These are phyloP conservation scores for Drosophila meridionalis DNA, from an alignment of 2,888 invertebrate species.

Conservation along the genomic window DNA sequence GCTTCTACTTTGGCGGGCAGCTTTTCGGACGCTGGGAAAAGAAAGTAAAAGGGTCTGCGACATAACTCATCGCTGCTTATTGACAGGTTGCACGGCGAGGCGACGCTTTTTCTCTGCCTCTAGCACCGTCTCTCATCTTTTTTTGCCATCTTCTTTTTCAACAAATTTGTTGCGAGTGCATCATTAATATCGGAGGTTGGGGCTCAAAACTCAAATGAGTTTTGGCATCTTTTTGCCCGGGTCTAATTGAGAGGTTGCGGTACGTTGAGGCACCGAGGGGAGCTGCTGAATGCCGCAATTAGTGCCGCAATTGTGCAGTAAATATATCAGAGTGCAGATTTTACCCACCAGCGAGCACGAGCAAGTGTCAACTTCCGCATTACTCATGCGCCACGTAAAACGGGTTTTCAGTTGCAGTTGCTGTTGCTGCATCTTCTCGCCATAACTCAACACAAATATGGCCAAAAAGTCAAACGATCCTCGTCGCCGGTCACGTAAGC, in stretches of 20 bases:
- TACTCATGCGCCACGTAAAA: conserved; percentile 71
- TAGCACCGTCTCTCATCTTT: neutral
- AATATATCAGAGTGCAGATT: conserved; percentile 66
- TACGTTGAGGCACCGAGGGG: neutral
- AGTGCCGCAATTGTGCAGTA: conserved; percentile 60
- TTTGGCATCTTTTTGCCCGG: conserved; percentile 32
- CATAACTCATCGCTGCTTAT: conserved; percentile 71
- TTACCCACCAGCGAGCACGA: conserved; percentile 66
- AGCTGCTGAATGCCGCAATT: conserved; percentile 64
- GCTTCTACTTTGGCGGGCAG: conserved; percentile 44
- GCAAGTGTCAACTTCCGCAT: conserved; percentile 80
- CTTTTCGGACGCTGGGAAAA: conserved; percentile 51
- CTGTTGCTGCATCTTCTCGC: conserved; percentile 70
- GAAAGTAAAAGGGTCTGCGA: conserved; percentile 75
- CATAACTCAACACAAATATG: conserved; percentile 77
- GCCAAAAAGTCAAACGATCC: conserved; percentile 77
- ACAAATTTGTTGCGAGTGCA: conserved; percentile 33
- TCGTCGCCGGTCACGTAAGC: conserved; percentile 71
- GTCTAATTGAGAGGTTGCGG: conserved; percentile 38
- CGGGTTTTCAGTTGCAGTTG: conserved; percentile 47
- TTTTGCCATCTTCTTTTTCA: conserved; percentile 19
- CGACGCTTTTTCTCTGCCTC: conserved; percentile 15
- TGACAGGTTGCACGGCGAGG: conserved; percentile 55
- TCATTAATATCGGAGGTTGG: conserved; percentile 39
- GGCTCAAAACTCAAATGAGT: conserved; percentile 41